phyloP scores from a whole-genome alignment of 2,113 vertebrate genomes.

The Helogale parvula region DNA sequence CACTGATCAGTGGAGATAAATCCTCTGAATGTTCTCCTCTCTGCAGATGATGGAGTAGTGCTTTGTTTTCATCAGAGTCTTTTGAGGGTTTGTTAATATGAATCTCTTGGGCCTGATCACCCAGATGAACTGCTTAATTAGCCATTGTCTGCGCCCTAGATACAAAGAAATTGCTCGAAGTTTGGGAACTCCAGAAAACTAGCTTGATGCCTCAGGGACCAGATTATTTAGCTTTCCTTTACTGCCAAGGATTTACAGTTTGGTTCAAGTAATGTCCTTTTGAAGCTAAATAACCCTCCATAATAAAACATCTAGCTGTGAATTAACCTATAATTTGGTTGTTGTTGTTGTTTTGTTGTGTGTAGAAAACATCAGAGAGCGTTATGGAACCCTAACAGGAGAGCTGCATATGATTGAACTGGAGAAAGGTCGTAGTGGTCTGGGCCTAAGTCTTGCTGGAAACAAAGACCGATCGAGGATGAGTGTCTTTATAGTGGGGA shows the following conservation, averaged over 20 bases:
- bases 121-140: not conserved
- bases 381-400: slow-evolving; percentile 93
- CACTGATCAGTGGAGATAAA: not conserved
- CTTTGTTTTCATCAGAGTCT: not conserved
- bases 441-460: slow-evolving; percentile 98
- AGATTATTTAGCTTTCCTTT: not conserved
- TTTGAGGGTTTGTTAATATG: not conserved
- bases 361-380: slow-evolving; percentile 91
- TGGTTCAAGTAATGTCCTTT: slow-evolving; percentile 1
- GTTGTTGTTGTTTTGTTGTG: not conserved
- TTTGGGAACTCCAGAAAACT: not conserved
- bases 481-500: slow-evolving; percentile 98
- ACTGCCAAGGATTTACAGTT: not conserved
- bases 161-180: not conserved
- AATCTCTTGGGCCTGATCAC: not conserved
- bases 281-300: not conserved
- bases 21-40: not conserved
- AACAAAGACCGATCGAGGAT: slow-evolving; percentile 97
- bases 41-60: not conserved
- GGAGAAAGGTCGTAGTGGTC: slow-evolving; percentile 95
- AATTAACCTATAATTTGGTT: not conserved
- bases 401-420: slow-evolving; percentile 94
- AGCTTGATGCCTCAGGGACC: not conserved
- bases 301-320: slow-evolving; percentile 38
- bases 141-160: not conserved